Conservation (phyloP, 2,113 vertebrate genomes). For the Trogon melanurus region DNA sequence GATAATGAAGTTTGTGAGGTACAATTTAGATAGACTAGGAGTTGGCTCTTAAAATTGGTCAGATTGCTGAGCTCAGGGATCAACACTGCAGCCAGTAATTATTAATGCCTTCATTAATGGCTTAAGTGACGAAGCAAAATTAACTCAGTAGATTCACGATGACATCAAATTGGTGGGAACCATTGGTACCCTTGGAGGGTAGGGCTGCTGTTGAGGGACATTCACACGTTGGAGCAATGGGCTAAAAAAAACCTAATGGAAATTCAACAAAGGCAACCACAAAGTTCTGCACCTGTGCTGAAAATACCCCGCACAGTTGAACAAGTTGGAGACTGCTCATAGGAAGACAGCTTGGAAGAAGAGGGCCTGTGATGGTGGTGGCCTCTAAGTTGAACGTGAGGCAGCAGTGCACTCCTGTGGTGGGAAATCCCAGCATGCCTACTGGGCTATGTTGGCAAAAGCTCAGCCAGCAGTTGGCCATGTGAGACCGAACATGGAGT, state of each 20-base stretch:
- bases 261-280: not conserved
- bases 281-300: not conserved
- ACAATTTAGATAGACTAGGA: not conserved
- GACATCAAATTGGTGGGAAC: not conserved
- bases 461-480: not conserved
- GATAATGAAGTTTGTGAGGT: not conserved
- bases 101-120: not conserved
- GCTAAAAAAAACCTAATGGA: not conserved
- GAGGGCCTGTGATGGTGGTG: not conserved
- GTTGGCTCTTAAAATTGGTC: not conserved
- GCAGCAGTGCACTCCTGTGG: not conserved
- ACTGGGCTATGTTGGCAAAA: not conserved
- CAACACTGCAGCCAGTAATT: not conserved
- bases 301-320: not conserved
- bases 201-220: not conserved
- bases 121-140: not conserved
- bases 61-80: not conserved
- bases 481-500: not conserved
- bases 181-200: not conserved
- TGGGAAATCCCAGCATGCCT: not conserved
- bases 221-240: not conserved
- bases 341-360: not conserved
- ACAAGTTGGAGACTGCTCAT: not conserved
- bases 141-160: not conserved
- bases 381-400: not conserved